Evolutionary conservation across 2,797 vertebrate species (phyloP), one percentile per base, ranked within the genome.

Genomic region (Staurois parvus): DNA sequence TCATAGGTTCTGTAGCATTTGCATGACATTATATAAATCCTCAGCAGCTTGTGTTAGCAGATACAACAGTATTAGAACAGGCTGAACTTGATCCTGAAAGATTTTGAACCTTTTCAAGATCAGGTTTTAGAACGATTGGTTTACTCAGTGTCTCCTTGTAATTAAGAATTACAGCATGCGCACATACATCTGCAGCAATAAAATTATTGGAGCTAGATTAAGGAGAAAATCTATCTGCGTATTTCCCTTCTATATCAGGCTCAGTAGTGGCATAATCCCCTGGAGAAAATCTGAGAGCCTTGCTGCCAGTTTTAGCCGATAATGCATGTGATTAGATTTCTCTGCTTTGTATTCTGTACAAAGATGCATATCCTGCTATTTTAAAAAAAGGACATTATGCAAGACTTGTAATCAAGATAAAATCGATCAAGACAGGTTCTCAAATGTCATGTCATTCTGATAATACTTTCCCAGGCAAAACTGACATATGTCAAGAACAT

Each of bases 401-500:
- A 66, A 66, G 64, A 26, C 64, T 66, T 66, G n/a, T 66, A 66
- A 66, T 26, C 64, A 29, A 66, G 64, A 66, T 66, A 28, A 26
- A 66, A 66, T 66, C 26, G 11, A 66, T 26, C 28, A 12, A 15
- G 64, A 66, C 64, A 66, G 26, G 64, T 66, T 66, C 64, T 66
- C 64, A 66, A 66, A 66, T 66, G 64, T 29, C 64, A 66, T 29
- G 26, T 66, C 64, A 29, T 3, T 66, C 64, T 66, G 26, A 29
- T 66, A 66, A 66, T 66, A 28, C 64, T 66, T 29, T 66, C 13
- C 26, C 29, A 66, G 64, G 28, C 64, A 66, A 66, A 66, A 28
- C 26, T 66, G 64, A 66, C 64, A 66, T 66, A 66, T 29, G 64
- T 66, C 64, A 66, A 66, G 64, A 66, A 26, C 64, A 66, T 66